Base-by-base conservation (phyloP, 2,113 vertebrate species). In the Oxyruncus cristatus region DNA sequence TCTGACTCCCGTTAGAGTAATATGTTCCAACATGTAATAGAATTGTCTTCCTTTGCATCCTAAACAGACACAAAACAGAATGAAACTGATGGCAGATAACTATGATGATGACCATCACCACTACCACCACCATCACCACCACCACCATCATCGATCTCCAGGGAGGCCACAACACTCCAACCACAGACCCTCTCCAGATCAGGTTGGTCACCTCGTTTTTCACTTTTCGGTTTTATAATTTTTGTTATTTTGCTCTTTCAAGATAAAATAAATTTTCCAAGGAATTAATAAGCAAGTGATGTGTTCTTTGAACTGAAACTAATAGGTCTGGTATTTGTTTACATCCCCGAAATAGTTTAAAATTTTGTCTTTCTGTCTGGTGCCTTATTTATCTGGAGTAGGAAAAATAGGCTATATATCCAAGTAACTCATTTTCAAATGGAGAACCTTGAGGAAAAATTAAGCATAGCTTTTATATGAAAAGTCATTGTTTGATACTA, bases 81-180 rank as follows among this genome's bases (percentile, higher is more conserved):
- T 99, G 99, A 99, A 99, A 96, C 97, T 99, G 95, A 99, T 99
- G 89, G 98, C 99, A 1, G 99, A 99, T 98, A 99, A 98, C 98
- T 99, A 99, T 5, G 99, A 99, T 50, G 99, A 99, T 32, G 99
- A 99, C 92, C 99, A 99, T 71, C 99, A 99, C 78, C 99, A 98
- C 53, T 98, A 98, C 96, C 98, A 99, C 82, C 98, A 99, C 49
- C 98, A 98, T 78, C 98, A 98, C 83, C 98, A 96, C 86, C 98
- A 96, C 82, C 98, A 94, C 97, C 99, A 99, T 71, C 98, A 98
- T 44, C 98, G 98, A 5, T 99, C 99, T 95, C 98, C 98, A 61
- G 98, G 98, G 70, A 98, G 99, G 95, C 98, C 98, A 37, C 99
- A 98, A 18, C 99, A 99, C 71, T 96, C 98, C 97, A 99, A 99